Evolutionary conservation across 2,113 vertebrate genomes (phyloP), one percentile per base, ranked within the genome.

Genomic region (Ranitomeya imitator): DNA sequence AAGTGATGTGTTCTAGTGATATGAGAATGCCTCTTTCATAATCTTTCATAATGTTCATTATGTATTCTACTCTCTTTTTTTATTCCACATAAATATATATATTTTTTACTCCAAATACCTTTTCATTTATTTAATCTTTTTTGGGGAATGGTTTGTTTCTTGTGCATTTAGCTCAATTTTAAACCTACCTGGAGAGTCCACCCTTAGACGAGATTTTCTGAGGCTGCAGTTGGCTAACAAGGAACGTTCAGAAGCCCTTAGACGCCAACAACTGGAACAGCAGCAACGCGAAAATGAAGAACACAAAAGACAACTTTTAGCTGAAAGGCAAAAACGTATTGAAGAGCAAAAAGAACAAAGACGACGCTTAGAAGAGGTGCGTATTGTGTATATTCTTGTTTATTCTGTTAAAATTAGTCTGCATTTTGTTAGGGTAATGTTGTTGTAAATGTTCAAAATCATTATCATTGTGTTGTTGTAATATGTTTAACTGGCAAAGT

Each of bases 301-400:
- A 78, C 98, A 99, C 94, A 99, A 99, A 92, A 93, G 98, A 85
- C 98, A 99, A 85, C 93, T 99, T 21, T 93, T 99, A 96, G 98
- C 98, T 0, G 98, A 99, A 93, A 93, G 98, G 83, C 98, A 99
- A 95, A 99, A 99, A 86, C 96, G 98, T 85, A 99, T 99, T 0
- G 98, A 99, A 93, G 98, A 99, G 93, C 98, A 99, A 95, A 98
- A 98, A 90, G 98, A 99, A 93, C 98, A 99, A 93, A 93, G 98
- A 86, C 89, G 97, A 10, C 94, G 98, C 85, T 94, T 99, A 90
- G 98, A 99, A 94, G 98, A 99, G 97, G 98, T 99, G 13, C 69
- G 7, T n/a, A 7, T 73, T 31, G 0, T 45, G 11, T 84, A 45
- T 45, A 45, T 45, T 3, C 37, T 45, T 5, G 37, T 45, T 45